phyloP scores from a whole-genome alignment of 2,888 invertebrate genomes.

The Subacronicta megacephala region DNA sequence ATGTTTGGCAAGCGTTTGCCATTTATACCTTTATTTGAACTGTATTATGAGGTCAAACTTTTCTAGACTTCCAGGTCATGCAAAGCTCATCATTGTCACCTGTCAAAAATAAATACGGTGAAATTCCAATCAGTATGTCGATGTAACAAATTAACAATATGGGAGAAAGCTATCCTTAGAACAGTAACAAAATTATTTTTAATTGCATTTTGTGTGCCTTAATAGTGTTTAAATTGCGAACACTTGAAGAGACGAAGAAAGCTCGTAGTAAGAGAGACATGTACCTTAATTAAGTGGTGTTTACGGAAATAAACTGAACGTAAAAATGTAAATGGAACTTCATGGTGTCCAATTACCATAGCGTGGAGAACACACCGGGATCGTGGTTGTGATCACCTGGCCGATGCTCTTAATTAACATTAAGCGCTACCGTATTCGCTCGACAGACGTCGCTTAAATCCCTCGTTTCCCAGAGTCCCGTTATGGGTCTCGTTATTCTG shows the following conservation, averaged over 20 bases:
- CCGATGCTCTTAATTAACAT: slow-evolving; percentile 86
- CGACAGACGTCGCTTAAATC: slow-evolving; percentile 68
- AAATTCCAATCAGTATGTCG: slow-evolving; percentile 77
- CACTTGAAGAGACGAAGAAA: slow-evolving; percentile 48
- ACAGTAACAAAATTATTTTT: slow-evolving; percentile 50
- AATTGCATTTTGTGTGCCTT: slow-evolving; percentile 54
- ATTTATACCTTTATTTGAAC: slow-evolving; percentile 54
- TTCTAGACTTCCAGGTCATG: slow-evolving; percentile 76
- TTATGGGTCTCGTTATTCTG: slow-evolving; percentile 78
- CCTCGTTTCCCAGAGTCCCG: slow-evolving; percentile 73
- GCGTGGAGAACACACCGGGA: slow-evolving; percentile 61
- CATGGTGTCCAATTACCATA: slow-evolving; percentile 76
- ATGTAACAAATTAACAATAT: slow-evolving; percentile 59
- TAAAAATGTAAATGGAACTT: slow-evolving; percentile 76
- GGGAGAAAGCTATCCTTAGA: slow-evolving; percentile 74
- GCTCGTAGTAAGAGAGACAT: slow-evolving; percentile 53
- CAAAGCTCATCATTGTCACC: slow-evolving; percentile 65
- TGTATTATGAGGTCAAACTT: slow-evolving; percentile 53
- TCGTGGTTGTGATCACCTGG: slow-evolving; percentile 77
- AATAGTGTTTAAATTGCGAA: too few relatives aligned
- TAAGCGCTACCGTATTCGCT: slow-evolving; percentile 80
- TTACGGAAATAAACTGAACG: slow-evolving; percentile 62
- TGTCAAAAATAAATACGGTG: slow-evolving; percentile 69
- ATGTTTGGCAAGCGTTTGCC: slow-evolving; percentile 20
- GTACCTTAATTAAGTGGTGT: slow-evolving; percentile 67